Evolutionary conservation across 2,888 invertebrate species (phyloP).

Genomic region (Thereva unica): DNA sequence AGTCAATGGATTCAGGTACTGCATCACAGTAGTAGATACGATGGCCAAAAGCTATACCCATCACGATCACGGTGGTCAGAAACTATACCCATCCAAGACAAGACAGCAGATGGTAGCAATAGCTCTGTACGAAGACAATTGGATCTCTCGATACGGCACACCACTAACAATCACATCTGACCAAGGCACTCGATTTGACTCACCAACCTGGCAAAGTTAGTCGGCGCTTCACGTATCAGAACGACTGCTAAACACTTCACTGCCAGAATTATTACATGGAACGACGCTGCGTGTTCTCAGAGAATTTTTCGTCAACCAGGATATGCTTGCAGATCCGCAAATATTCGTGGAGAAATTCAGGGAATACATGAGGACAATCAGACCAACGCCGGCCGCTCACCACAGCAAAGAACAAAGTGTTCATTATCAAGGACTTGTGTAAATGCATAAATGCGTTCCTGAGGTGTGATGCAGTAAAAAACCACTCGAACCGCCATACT

Average conservation of each 20-base stretch:
- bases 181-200: conserved; percentile 16
- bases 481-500: too few species aligned
- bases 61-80: too few species aligned
- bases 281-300: conserved; percentile 46
- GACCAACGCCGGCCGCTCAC: conserved; percentile 20
- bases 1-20: too few species aligned
- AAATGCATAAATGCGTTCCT: conserved; percentile 28
- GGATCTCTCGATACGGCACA: neutral
- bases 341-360: too few species aligned
- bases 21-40: too few species aligned
- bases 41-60: too few species aligned
- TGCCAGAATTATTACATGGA: too few species aligned
- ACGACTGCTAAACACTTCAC: too few species aligned
- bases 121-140: neutral
- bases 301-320: conserved; percentile 10
- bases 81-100: too few species aligned
- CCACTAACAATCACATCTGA: neutral
- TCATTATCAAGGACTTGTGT: conserved; percentile 22
- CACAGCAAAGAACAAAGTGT: conserved; percentile 19
- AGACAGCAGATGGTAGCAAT: neutral
- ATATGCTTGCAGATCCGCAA: too few species aligned
- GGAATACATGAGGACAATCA: conserved; percentile 22
- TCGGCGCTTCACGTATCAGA: conserved; percentile 27
- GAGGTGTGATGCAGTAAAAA: too few species aligned
- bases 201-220: conserved; percentile 13